Evolutionary conservation across 1,140 invertebrate genomes (phyloP).

Genomic region (Panulirus ornatus): DNA sequence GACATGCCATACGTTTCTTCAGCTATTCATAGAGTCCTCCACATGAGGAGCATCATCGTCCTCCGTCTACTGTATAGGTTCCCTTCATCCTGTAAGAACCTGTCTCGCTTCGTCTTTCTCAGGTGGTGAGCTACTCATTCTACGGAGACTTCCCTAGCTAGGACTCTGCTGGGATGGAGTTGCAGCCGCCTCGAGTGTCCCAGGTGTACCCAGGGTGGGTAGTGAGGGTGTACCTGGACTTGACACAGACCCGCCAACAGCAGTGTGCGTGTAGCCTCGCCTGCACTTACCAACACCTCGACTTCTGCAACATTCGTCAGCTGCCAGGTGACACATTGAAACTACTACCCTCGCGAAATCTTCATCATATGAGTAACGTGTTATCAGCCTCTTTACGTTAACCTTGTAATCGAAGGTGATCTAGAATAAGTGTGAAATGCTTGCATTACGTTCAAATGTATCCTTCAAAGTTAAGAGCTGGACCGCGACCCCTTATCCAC

Average conservation of each 20-base stretch:
- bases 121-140: conserved; percentile 18
- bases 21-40: too few species aligned
- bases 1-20: too few species aligned
- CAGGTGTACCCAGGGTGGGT: background rate
- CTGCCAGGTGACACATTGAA: background rate
- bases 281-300: background rate
- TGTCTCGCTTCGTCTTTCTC: background rate
- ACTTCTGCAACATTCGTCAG: background rate
- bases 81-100: background rate
- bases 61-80: too few species aligned
- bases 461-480: too few species aligned
- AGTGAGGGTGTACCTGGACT: conserved; percentile 4
- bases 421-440: too few species aligned
- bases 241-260: background rate
- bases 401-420: too few species aligned
- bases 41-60: too few species aligned
- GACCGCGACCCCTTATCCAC: too few species aligned
- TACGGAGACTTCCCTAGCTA: conserved; percentile 5
- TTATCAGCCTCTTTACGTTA: too few species aligned
- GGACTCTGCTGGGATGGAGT: background rate
- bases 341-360: too few species aligned
- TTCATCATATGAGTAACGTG: too few species aligned
- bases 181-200: background rate
- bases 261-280: conserved; percentile 2
- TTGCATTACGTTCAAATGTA: too few species aligned